phyloP scores from a whole-genome alignment of 2,888 invertebrate genomes.

The Ormyrus thymus region DNA sequence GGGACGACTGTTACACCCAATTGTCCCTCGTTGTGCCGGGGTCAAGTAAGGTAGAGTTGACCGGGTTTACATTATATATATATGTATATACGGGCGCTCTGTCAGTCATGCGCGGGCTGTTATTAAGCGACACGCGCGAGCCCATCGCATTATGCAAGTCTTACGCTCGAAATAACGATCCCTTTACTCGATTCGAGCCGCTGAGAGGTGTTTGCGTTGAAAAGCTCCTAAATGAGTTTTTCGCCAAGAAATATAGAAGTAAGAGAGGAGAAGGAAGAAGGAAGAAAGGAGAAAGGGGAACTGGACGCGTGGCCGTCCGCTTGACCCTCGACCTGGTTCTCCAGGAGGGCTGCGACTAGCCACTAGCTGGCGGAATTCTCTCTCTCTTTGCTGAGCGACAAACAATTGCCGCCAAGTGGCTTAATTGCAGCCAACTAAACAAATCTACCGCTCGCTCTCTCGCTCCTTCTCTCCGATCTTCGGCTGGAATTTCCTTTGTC shows the following conservation, averaged over 20 bases:
- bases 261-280: slow-evolving; percentile 42
- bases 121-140: slow-evolving; percentile 26
- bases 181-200: neutral
- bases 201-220: neutral
- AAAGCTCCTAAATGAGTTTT: neutral
- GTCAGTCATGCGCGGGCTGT: slow-evolving; percentile 11
- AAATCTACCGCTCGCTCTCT: slow-evolving; percentile 62
- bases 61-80: slow-evolving; percentile 12
- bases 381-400: slow-evolving; percentile 68
- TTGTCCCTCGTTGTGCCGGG: slow-evolving; percentile 75
- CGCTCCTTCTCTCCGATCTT: neutral
- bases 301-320: slow-evolving; percentile 26
- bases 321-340: slow-evolving; percentile 67
- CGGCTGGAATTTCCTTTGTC: slow-evolving; percentile 22
- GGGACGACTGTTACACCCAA: slow-evolving; percentile 73
- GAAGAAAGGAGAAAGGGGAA: slow-evolving; percentile 53
- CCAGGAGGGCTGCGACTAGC: slow-evolving; percentile 59
- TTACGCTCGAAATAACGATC: neutral
- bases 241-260: slow-evolving; percentile 56
- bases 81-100: neutral
- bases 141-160: neutral
- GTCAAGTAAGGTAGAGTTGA: slow-evolving; percentile 73
- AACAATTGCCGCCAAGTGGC: slow-evolving; percentile 76
- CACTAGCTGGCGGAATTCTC: slow-evolving; percentile 74
- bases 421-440: slow-evolving; percentile 75